Conservation (phyloP, 2,797 vertebrate species). For the Syndactyla subalaris region DNA sequence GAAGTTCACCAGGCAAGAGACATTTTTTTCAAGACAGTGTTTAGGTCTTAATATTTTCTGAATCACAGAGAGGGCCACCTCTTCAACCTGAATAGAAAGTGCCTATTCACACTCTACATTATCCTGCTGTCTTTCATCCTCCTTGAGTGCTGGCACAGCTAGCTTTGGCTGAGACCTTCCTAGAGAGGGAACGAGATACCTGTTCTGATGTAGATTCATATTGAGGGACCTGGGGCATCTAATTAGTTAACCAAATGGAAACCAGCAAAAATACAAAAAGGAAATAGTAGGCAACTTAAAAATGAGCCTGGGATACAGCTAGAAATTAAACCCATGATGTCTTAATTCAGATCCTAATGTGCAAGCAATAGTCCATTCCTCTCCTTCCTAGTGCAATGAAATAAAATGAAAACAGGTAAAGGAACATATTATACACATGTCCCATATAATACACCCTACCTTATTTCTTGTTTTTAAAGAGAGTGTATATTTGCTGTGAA, state of each 20-base stretch:
- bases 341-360: neutral
- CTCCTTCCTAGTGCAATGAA: neutral
- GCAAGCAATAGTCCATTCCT: neutral
- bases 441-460: neutral
- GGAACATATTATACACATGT: neutral
- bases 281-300: neutral
- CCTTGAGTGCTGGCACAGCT: neutral
- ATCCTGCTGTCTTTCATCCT: neutral
- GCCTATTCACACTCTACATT: neutral
- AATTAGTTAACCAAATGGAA: neutral
- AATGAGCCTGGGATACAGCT: neutral
- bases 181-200: neutral
- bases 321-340: neutral
- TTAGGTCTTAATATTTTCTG: neutral
- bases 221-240: neutral
- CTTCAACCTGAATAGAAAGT: neutral
- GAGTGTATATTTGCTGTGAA: neutral
- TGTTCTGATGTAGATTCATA: neutral
- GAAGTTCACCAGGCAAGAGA: neutral
- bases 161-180: neutral
- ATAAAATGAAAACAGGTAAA: neutral
- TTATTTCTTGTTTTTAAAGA: neutral
- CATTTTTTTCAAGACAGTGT: neutral
- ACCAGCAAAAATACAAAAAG: neutral
- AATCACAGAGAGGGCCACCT: neutral